These are phyloP conservation scores for Tolypeutes matacus DNA, from an alignment of 2,797 vertebrate genomes.

Conservation along the genomic window DNA sequence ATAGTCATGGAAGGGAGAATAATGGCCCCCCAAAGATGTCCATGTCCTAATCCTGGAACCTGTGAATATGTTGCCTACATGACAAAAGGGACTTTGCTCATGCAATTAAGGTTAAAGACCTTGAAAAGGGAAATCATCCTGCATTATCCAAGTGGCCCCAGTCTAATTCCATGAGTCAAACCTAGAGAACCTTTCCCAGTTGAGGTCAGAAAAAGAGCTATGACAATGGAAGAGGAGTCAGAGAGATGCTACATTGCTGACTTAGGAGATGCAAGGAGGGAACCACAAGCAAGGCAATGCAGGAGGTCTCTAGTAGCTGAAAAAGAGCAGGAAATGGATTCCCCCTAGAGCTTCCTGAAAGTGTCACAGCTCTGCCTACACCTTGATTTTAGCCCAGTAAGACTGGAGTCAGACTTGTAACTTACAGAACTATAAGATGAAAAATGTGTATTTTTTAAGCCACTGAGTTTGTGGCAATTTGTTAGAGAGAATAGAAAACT, in stretches of 20 bases:
- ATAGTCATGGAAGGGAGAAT: not conserved
- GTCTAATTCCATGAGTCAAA: not conserved
- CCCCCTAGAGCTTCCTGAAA: too few relatives aligned
- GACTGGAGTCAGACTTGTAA: too few relatives aligned
- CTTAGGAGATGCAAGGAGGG: not conserved
- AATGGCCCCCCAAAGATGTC: not conserved
- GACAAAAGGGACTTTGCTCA: too few relatives aligned
- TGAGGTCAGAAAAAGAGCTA: not conserved
- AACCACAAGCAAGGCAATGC: not conserved
- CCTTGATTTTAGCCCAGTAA: too few relatives aligned
- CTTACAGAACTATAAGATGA: constrained; percentile 19
- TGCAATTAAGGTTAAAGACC: too few relatives aligned
- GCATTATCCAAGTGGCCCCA: not conserved
- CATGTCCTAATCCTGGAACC: too few relatives aligned
- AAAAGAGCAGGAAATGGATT: not conserved
- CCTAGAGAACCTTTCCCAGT: not conserved
- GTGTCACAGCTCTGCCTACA: too few relatives aligned
- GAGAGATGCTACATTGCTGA: not conserved
- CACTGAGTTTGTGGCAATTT: not conserved
- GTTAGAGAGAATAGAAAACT: not conserved
- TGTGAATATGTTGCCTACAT: too few relatives aligned
- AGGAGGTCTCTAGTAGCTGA: not conserved
- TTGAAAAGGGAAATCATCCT: not conserved
- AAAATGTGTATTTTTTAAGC: not conserved
- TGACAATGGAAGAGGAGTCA: not conserved